These are phyloP conservation scores for Berghia stephanieae DNA, from an alignment of 1,140 invertebrate genomes.

Conservation along the genomic window DNA sequence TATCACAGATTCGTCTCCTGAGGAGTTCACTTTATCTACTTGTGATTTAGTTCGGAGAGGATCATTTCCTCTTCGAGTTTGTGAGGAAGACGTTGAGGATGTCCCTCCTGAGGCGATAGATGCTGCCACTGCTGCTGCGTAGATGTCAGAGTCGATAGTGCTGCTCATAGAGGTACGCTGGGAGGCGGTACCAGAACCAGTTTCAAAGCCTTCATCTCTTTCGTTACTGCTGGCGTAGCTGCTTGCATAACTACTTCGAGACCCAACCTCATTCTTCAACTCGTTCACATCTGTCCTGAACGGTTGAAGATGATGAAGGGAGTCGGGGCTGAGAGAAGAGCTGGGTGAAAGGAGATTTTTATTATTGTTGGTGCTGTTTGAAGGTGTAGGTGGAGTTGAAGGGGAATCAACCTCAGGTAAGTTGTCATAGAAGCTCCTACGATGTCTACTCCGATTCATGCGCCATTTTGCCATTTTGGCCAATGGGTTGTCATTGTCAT, in stretches of 20 bases:
- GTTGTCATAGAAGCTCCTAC: conserved; percentile 52
- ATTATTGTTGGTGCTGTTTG: conserved; percentile 24
- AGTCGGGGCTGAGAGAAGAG: too few species aligned
- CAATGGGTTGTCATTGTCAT: conserved; percentile 47
- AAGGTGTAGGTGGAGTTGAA: conserved; percentile 26
- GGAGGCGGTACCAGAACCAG: conserved; percentile 60
- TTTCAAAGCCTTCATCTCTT: conserved; percentile 64
- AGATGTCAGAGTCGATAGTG: conserved; percentile 57
- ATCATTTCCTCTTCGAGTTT: conserved; percentile 39
- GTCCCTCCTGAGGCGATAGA: too few species aligned
- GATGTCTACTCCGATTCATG: conserved; percentile 43
- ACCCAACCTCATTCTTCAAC: conserved; percentile 55
- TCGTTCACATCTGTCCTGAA: conserved; percentile 44
- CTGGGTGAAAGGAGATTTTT: too few species aligned
- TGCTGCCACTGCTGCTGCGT: too few species aligned
- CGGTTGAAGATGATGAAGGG: conserved; percentile 30
- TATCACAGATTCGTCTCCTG: conserved; percentile 13
- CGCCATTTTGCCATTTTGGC: conserved; percentile 53
- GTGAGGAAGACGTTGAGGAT: too few species aligned
- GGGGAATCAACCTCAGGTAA: conserved; percentile 34
- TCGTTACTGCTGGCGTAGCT: conserved; percentile 53
- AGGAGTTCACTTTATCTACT: background rate
- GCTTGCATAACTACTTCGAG: conserved; percentile 56
- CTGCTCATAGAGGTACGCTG: conserved; percentile 65
- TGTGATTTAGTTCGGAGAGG: conserved; percentile 6